phyloP scores from a whole-genome alignment of 2,797 vertebrate species.

The Phrynocephalus forsythii region DNA sequence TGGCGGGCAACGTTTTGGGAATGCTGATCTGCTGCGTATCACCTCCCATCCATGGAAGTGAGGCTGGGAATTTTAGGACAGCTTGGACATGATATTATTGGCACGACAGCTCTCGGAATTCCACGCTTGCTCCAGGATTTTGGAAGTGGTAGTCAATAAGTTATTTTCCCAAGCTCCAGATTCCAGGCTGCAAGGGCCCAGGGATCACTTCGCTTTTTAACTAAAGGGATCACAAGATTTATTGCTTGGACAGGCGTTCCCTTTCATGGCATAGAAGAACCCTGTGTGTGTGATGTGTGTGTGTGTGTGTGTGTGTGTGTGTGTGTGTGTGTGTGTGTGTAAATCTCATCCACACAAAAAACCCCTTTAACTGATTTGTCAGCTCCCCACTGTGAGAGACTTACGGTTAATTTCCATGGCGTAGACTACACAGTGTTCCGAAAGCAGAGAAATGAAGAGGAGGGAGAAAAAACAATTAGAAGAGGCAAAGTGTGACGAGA shows the following conservation, averaged over 20 bases:
- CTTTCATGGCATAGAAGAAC: background rate
- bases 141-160: no score
- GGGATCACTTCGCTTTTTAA: background rate
- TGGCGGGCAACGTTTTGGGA: background rate
- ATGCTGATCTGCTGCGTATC: background rate
- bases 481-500: no score
- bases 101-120: background rate
- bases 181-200: background rate
- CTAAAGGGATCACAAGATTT: background rate
- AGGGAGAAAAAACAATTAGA: constrained; percentile 58
- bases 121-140: no score
- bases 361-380: constrained; percentile 10
- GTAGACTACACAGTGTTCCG: constrained; percentile 85
- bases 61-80: background rate
- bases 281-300: background rate
- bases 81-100: background rate
- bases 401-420: constrained; percentile 99
- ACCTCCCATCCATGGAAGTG: fast-evolving
- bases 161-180: no score
- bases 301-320: no score
- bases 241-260: background rate
- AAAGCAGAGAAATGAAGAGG: constrained; percentile 51
- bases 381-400: constrained; percentile 68
- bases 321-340: no score
- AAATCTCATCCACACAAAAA: no score